Evolutionary conservation across 1,140 invertebrate genomes (phyloP), one percentile per base, ranked within the genome.

Genomic region (Procambarus clarkii): DNA sequence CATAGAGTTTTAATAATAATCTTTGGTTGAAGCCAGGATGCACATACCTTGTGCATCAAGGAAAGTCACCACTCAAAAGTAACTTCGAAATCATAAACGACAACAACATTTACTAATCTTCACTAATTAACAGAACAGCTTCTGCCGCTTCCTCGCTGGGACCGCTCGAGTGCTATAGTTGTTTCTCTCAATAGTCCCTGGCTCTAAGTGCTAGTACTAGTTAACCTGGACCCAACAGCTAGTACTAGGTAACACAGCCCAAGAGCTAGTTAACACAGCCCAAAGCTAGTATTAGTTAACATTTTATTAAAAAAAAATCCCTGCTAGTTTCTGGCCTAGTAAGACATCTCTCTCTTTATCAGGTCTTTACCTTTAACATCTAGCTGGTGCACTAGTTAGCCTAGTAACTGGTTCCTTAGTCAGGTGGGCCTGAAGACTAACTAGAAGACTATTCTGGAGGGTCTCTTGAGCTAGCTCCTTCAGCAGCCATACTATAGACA

Each of bases 21-120:
- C 79, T 81, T 81, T 81, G 79, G 79, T 81, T 81, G 15, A 81
- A 81, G 50, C 79, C 79, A 81, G 79, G 79, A 81, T 81, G 79
- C 79, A 54, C 69, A n/a, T 34, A 48, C 79, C 79, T 24, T 54
- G 46, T 81, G 79, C 79, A 58, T 81, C 79, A 81, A 81, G 48
- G 79, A 81, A 81, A 54, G 58, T 21, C 34, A 54, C 79, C 58
- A 81, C 48, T 50, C 48, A 81, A 54, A 54, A 79, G 54, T 58
- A 58, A 58, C 8, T 64, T 13, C 60, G 4, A 21, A 50, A 18
- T 15, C n/a, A 81, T 81, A 81, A 79, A 79, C 78, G 48, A 81
- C 48, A 81, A 81, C 79, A 81, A 81, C 79, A 81, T 81, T 48
- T 45, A 81, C 79, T 81, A 54, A 34, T 18, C 48, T 54, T 34